Percentiles rank a stretch among this genome's conserved stretches.
These are phyloP conservation scores for Taurulus bubalis DNA, from an alignment of 2,113 vertebrate species.

Conservation along the genomic window DNA sequence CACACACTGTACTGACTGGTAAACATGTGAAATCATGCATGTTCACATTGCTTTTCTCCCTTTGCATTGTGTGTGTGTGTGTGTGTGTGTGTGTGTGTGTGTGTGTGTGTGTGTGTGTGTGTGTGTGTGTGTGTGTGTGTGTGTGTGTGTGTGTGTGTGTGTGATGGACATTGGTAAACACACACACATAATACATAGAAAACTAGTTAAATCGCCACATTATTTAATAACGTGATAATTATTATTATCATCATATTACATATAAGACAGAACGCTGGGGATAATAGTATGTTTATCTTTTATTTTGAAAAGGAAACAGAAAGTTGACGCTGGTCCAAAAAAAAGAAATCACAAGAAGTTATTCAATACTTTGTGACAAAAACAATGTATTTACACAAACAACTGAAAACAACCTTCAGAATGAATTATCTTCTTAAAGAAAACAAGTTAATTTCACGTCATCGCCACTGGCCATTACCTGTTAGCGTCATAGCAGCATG, in stretches of 20 bases:
- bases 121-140: neutral
- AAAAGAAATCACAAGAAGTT: neutral
- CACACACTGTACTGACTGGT: neutral
- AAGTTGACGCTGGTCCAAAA: neutral
- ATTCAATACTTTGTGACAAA: neutral
- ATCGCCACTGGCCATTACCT: neutral
- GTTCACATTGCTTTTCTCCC: neutral
- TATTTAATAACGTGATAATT: slow-evolving; percentile 28
- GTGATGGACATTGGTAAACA: neutral
- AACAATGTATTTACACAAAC: neutral
- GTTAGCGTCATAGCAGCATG: too few species aligned
- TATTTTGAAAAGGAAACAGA: slow-evolving; percentile 28
- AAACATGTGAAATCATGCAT: neutral
- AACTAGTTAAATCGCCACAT: neutral
- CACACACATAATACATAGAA: slow-evolving; percentile 3
- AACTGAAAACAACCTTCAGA: neutral
- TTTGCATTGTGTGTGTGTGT: neutral
- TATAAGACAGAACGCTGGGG: neutral
- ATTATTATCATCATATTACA: neutral
- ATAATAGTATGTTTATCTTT: neutral
- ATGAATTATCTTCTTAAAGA: neutral
- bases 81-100: slow-evolving; percentile 7
- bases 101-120: neutral
- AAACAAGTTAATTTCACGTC: neutral
- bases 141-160: slow-evolving; percentile 14